These are phyloP conservation scores for Brachionus koreanus DNA, from an alignment of 1,140 invertebrate species.

Conservation along the genomic window DNA sequence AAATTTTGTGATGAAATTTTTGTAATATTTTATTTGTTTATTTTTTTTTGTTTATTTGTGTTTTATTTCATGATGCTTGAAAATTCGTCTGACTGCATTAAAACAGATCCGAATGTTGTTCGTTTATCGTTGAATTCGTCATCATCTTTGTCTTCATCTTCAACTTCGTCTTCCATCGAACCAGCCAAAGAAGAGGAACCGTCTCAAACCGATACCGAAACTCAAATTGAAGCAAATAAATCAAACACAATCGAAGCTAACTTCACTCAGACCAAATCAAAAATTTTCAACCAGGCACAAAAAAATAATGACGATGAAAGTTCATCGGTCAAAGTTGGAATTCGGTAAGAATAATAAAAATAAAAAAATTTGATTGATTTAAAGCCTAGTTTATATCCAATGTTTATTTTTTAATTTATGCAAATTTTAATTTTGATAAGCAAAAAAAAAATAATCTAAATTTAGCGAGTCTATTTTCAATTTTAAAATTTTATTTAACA, in stretches of 20 bases:
- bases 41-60: neutral
- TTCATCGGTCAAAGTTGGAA: constrained; percentile 21
- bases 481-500: too few species aligned
- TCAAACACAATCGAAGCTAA: neutral
- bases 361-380: neutral
- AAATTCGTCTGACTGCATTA: neutral
- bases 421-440: too few species aligned
- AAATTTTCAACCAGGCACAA: too few species aligned
- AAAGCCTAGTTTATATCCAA: neutral
- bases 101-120: neutral
- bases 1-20: neutral
- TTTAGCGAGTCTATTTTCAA: too few species aligned
- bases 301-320: neutral
- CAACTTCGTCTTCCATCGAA: constrained; percentile 16
- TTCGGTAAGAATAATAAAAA: neutral
- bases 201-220: neutral
- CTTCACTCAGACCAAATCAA: neutral
- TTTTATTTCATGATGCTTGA: neutral
- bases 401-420: too few species aligned
- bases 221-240: neutral
- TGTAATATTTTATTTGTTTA: neutral
- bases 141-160: constrained; percentile 19
- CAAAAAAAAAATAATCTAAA: too few species aligned
- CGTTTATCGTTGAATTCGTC: neutral
- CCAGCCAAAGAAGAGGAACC: neutral